phyloP scores from a whole-genome alignment of 2,797 vertebrate genomes.

The Rhynchotus rufescens region DNA sequence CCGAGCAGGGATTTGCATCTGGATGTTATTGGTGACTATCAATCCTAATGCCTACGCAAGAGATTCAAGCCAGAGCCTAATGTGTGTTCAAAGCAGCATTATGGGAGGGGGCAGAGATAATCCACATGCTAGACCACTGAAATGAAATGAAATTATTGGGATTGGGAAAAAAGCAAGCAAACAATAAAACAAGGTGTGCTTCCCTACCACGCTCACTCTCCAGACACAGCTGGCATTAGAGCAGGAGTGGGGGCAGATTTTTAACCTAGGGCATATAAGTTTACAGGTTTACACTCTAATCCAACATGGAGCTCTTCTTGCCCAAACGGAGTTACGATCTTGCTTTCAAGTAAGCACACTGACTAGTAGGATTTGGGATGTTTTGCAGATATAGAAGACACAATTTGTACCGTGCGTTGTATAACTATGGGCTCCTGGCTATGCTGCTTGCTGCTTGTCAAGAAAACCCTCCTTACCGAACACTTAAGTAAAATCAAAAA shows the following conservation, averaged over 20 bases:
- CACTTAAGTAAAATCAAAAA: neutral
- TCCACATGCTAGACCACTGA: neutral
- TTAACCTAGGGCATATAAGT: neutral
- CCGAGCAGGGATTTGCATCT: conserved; percentile 39
- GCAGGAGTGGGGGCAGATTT: neutral
- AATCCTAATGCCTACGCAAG: conserved; percentile 20
- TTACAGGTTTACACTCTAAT: neutral
- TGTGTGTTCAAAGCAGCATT: conserved; percentile 2
- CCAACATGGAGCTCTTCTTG: neutral
- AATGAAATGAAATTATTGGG: neutral
- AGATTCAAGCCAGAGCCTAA: conserved; percentile 3
- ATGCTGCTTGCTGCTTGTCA: rapidly evolving
- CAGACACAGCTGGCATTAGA: neutral
- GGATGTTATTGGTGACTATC: neutral
- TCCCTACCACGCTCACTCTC: neutral
- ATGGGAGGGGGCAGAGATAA: neutral
- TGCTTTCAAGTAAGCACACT: neutral
- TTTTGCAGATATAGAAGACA: neutral
- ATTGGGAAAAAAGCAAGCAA: conserved; percentile 16
- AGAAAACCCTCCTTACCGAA: neutral
- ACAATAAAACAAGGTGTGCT: neutral
- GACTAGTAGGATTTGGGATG: neutral
- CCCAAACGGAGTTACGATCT: neutral
- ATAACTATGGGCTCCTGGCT: neutral
- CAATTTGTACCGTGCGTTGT: neutral